phyloP scores from a whole-genome alignment of 1,140 invertebrate genomes.

The Bactericera cockerelli region DNA sequence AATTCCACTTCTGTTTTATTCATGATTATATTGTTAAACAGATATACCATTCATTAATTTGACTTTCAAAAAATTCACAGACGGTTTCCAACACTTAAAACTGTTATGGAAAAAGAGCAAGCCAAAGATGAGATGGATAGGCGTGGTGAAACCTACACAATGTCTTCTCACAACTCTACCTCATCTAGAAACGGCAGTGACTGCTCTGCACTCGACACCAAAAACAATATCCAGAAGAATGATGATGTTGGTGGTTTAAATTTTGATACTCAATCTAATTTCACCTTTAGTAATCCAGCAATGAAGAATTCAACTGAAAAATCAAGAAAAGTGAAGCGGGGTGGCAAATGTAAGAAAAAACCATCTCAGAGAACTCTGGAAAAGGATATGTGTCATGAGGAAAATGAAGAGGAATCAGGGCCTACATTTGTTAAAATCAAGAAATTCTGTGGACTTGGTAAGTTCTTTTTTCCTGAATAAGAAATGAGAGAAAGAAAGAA shows the following conservation, averaged over 20 bases:
- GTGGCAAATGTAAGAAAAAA: conserved; percentile 3
- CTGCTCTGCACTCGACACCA: too few species aligned
- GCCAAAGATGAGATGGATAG: conserved; percentile 44
- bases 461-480: not conserved
- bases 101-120: conserved; percentile 46
- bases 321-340: not conserved
- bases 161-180: conserved; percentile 30
- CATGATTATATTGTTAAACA: too few species aligned
- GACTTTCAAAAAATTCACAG: too few species aligned
- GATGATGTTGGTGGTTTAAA: too few species aligned
- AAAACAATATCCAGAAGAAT: too few species aligned
- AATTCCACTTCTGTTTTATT: too few species aligned
- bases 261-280: too few species aligned
- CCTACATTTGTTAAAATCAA: not conserved
- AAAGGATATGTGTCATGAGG: not conserved
- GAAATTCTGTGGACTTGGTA: conserved; percentile 3
- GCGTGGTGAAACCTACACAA: conserved; percentile 46
- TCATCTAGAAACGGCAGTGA: conserved; percentile 29
- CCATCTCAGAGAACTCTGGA: not conserved
- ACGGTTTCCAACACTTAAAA: conserved; percentile 43
- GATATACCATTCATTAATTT: too few species aligned
- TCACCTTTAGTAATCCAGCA: conserved; percentile 14
- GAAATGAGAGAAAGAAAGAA: too few species aligned
- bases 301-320: not conserved
- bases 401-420: not conserved